Base-by-base conservation (phyloP, 2,888 invertebrate genomes). In the Watsonalla binaria region DNA sequence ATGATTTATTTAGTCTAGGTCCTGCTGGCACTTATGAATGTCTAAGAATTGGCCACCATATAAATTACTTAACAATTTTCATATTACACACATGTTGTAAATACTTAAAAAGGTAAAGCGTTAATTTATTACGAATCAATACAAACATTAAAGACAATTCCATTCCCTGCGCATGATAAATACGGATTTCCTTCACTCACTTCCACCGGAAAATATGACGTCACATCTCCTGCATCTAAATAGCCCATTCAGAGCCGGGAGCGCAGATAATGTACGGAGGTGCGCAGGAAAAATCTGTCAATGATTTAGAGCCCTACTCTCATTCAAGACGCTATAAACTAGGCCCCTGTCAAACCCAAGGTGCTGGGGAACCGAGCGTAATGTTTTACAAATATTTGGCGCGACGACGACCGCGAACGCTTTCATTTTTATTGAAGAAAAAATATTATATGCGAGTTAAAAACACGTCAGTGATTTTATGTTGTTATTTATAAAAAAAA, bases 301-400 rank as follows among this genome's bases (percentile, higher is more conserved):
- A 76, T 85, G 85, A 86, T 86, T 86, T 86, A 86, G 76, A 70
- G 66, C 65, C 68, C 68, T 71, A 68, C 72, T 74, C 76, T 74
- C 77, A 76, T 76, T 76, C 65, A 77, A 83, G 82, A 80, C 70
- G 78, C 81, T 76, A 86, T 88, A 88, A 88, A 88, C 74, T 75
- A 84, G 81, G 68, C 87, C 86, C 79, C 74, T 82, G 88, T 87
- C 88, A 84, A 65, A 67, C 67, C 63, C 88, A 83, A 74, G 63
- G 71, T 59, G 67, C 69, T 70, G 61, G 66, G 64, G 72, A 76
- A 82, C 83, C 80, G 82, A 78, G 78, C 76, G 79, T 78, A 76
- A 81, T 78, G 78, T 78, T 79, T 76, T 69, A 79, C 81, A 84
- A 84, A 85, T 80, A 83, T 82, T 81, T 81, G 69, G 68, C 60